Base-by-base conservation (phyloP, 2,797 vertebrate species). In the Pipistrellus pipistrellus region DNA sequence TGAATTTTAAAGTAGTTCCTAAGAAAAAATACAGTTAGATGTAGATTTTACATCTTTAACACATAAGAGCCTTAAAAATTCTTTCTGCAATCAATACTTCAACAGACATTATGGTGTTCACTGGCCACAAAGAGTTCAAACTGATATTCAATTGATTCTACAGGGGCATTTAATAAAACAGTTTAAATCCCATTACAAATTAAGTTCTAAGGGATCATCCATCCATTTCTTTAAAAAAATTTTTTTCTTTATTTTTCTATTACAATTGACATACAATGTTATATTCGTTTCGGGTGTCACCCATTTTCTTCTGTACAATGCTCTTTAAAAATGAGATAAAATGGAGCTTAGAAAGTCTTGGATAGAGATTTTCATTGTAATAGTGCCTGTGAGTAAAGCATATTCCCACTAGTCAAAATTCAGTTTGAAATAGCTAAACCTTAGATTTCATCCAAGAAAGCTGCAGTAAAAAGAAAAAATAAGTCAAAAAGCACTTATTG, bases 21-120 rank as follows among this genome's bases (percentile, higher is more conserved):
- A 64, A 87, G 48, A 59, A 90, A 91, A 88, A 95, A 64, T 62
- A 84, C 15, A 69, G 10, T 68, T 35, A 72, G 30, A 88, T 69
- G 48, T 81, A 51, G 35, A 75, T 72, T 95, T 93, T 90, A 95
- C 46, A 95, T 51, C 48, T 96, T 72, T 80, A 94, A 96, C 85
- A 91, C 30, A 57, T 17, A 88, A 59, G 77, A 94, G 18, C 27
- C 38, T 66, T 30, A 15, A 90, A 86, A 94, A 82, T 78, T 82
- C 23, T 82, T 95, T 82, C 51, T 89, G 21, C 6, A 91, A 73
- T 81, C 62, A 85, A 73, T 69, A 90, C n/a, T 88, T 89, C 18
- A 80, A 51, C 41, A 90, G 38, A 71, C 32, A 81, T 12, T 75
- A 72, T 0, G 51, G 62, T 44, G 91, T 90, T 91, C 27, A 55